phyloP scores from a whole-genome alignment of 2,888 invertebrate genomes.

The Exephanes ischioxanthus region DNA sequence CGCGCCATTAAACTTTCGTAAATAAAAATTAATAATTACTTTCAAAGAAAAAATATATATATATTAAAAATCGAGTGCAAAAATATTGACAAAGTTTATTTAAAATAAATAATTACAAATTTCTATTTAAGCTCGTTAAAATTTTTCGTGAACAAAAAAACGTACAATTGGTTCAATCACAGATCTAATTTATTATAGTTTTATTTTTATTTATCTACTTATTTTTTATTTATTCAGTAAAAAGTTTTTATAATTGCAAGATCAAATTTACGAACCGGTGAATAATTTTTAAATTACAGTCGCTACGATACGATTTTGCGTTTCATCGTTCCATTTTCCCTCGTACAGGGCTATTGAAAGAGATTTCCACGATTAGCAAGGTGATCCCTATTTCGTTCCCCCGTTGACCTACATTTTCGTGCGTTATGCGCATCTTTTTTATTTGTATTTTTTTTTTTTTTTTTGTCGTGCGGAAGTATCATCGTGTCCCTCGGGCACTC shows the following conservation, averaged over 20 bases:
- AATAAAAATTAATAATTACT: neutral
- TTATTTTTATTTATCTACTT: no score
- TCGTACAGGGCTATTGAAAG: neutral
- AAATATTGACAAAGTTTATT: neutral
- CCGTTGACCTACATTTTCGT: conserved; percentile 38
- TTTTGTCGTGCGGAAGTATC: conserved; percentile 23
- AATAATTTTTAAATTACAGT: neutral
- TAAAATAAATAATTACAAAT: neutral
- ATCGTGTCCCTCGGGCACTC: conserved; percentile 10
- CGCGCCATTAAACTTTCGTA: neutral
- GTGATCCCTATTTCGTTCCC: conserved; percentile 29
- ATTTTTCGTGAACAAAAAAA: neutral
- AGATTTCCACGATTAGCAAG: neutral
- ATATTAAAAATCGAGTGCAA: neutral
- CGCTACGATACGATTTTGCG: neutral
- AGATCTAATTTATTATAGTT: no score
- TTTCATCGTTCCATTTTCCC: neutral
- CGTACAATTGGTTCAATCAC: no score
- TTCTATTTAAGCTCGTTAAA: neutral
- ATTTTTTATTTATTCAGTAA: no score
- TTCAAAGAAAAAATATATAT: neutral
- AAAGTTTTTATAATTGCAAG: no score
- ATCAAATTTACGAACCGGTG: neutral
- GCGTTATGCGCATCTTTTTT: neutral
- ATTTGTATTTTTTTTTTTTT: neutral